Conservation (phyloP, 2,113 vertebrate species). For the Amphiprion ocellaris region DNA sequence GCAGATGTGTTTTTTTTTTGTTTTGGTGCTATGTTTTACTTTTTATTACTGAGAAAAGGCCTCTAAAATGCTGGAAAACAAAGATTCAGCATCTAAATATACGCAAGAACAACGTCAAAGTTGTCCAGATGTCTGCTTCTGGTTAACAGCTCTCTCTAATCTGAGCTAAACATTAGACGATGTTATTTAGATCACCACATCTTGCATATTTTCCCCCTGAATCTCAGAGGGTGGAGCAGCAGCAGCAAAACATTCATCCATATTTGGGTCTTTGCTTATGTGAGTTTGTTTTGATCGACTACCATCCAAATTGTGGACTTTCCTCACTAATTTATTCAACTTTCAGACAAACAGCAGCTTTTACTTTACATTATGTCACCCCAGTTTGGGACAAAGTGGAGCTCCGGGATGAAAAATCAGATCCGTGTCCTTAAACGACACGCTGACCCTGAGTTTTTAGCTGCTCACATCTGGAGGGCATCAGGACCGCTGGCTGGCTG, state of each 20-base stretch:
- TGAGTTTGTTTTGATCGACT: slow-evolving; percentile 13
- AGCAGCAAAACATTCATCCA: slow-evolving; percentile 10
- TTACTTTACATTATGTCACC: not conserved
- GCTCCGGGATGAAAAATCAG: not conserved
- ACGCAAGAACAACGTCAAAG: not conserved
- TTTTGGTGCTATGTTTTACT: not conserved
- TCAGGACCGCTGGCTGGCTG: slow-evolving; percentile 26
- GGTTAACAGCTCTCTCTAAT: slow-evolving; percentile 2
- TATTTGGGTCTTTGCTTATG: slow-evolving; percentile 28
- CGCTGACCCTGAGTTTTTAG: not conserved
- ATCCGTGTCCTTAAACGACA: slow-evolving; percentile 44
- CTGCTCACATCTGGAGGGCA: slow-evolving; percentile 48
- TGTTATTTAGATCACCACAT: not conserved
- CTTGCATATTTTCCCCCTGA: slow-evolving; percentile 35
- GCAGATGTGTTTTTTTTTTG: not conserved
- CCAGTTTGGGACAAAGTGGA: not conserved
- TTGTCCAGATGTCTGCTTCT: slow-evolving; percentile 3
- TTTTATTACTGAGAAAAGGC: no score
- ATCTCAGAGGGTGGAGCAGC: slow-evolving; percentile 30
- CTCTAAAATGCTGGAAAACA: no score
- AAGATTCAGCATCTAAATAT: not conserved
- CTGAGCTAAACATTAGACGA: slow-evolving; percentile 6
- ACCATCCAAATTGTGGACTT: no score
- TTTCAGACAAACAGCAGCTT: not conserved
- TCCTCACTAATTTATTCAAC: not conserved